Evolutionary conservation across 2,888 invertebrate genomes (phyloP).

Genomic region (Macrosoma leucophasiata): DNA sequence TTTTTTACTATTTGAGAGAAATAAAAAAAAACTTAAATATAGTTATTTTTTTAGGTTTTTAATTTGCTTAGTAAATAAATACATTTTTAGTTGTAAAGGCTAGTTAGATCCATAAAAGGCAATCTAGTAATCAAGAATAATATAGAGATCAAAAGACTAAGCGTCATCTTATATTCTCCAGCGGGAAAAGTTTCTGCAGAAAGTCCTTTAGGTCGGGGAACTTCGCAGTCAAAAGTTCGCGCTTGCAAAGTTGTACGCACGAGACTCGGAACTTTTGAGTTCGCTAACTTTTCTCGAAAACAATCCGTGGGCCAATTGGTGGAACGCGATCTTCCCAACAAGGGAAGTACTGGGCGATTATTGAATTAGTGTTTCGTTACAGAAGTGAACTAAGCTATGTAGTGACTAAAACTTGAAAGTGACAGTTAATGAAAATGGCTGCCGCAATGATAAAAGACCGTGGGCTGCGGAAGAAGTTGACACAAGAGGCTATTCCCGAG

Average conservation of each 20-base stretch:
- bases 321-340: too few relatives aligned
- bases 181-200: slow-evolving; percentile 47
- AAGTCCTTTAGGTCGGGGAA: slow-evolving; percentile 55
- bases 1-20: too few relatives aligned
- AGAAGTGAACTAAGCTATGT: slow-evolving; percentile 7
- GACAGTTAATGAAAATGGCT: slow-evolving; percentile 58
- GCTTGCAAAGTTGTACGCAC: slow-evolving; percentile 56
- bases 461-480: slow-evolving; percentile 68
- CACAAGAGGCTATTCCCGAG: slow-evolving; percentile 64
- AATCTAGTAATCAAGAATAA: too few relatives aligned
- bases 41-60: too few relatives aligned
- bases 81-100: too few relatives aligned
- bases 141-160: slow-evolving; percentile 26
- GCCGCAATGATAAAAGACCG: slow-evolving; percentile 75
- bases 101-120: too few relatives aligned
- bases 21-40: too few relatives aligned
- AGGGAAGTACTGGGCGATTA: too few relatives aligned
- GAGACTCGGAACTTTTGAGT: slow-evolving; percentile 49
- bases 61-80: too few relatives aligned
- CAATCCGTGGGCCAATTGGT: slow-evolving; percentile 41
- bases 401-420: slow-evolving; percentile 17
- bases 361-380: too few relatives aligned
- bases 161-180: slow-evolving; percentile 30
- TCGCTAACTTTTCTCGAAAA: slow-evolving; percentile 53
- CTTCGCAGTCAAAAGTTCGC: slow-evolving; percentile 62